Evolutionary conservation across 2,797 vertebrate species (phyloP), one percentile per base, ranked within the genome.

Genomic region (Gobio occitaniae): DNA sequence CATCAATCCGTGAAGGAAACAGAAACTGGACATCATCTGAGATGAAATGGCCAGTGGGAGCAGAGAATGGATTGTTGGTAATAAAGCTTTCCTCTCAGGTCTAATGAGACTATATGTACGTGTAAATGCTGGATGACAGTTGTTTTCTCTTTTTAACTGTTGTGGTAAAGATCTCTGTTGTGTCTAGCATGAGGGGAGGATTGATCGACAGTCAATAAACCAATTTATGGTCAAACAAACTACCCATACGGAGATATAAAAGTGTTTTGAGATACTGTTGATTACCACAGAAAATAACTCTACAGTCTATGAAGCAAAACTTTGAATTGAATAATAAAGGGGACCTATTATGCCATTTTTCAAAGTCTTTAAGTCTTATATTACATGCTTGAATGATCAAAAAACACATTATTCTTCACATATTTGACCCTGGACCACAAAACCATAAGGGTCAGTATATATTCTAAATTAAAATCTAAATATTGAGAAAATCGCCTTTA

Each of bases 81-180:
- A 56, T 56, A 76, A 76, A 56, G 16, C 29, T 7, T 54, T 56
- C 17, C 74, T 56, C 74, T 76, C 52, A 15, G 17, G 56, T 56
- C 52, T 76, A 56, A 56, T n/a, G 32, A 76, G 32, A 76, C 19
- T 25, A 38, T 9, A 44, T 61, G 38, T 44, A 44, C 15, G n/a
- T 25, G 54, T 78, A 61, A 61, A 78, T 25, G 61, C 38, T 44
- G 38, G 1, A 61, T 44, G 54, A 78, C 54, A 25, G 76, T 11
- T 1, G 74, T 13, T 76, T 56, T n/a, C 41, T 56, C 32, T 76
- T 76, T 36, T 36, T 75, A 75, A 75, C 17, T 12, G 50, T 38
- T 38, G 72, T 13, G 72, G 72, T 56, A 56, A 56, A 76, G 74
- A 76, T 76, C 74, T 76, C 50, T 54, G 17, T 76, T 54, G 74